phyloP scores from a whole-genome alignment of 2,113 vertebrate genomes.

The Spilogale gracilis region DNA sequence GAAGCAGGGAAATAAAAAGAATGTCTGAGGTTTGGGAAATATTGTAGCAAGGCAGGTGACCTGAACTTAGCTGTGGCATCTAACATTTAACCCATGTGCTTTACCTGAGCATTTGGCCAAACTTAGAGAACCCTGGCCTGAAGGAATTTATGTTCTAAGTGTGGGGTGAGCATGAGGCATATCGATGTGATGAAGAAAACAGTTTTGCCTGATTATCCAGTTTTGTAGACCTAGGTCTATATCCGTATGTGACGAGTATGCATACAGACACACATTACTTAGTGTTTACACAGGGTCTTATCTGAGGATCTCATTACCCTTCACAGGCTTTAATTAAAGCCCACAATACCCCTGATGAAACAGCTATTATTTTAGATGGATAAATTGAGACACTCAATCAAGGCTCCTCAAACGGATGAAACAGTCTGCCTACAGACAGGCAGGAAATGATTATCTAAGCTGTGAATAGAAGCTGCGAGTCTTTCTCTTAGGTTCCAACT shows the following conservation, averaged over 20 bases:
- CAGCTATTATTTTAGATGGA: conserved; percentile 75
- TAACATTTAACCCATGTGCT: background rate
- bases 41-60: background rate
- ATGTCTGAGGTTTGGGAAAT: background rate
- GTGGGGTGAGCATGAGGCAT: background rate
- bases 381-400: conserved; percentile 77
- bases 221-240: background rate
- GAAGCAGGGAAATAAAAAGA: background rate
- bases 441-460: conserved; percentile 72
- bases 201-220: background rate
- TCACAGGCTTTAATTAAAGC: conserved; percentile 73
- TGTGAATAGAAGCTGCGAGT: conserved; percentile 1
- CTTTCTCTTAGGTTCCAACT: conserved; percentile 23
- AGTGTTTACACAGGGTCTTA: conserved; percentile 73
- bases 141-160: conserved; percentile 5
- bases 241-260: background rate
- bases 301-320: conserved; percentile 76
- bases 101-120: background rate
- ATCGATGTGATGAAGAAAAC: conserved; percentile 3
- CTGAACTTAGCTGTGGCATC: background rate
- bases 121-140: background rate
- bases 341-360: conserved; percentile 67
- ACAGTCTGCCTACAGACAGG: conserved; percentile 75
- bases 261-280: conserved; percentile 12
- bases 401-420: conserved; percentile 63